A percentile compares a stretch with the other conserved stretches of the same genome.
Evolutionary conservation across 1,140 invertebrate genomes (phyloP).

Genomic region (Ooceraea biroi): DNA sequence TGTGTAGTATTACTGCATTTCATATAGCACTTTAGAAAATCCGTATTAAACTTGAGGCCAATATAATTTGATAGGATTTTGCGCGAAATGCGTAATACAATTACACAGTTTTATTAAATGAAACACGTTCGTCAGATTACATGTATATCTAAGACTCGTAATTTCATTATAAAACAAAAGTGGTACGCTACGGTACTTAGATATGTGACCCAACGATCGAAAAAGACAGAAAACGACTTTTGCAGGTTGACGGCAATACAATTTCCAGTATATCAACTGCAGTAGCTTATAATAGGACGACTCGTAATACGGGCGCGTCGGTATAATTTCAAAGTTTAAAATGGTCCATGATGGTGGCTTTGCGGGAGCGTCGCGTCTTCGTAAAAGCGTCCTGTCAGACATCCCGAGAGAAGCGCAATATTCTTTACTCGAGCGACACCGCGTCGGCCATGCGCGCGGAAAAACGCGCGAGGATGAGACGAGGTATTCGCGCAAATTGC

Average conservation of each 20-base stretch:
- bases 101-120: background rate
- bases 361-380: conserved; percentile 45
- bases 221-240: conserved; percentile 33
- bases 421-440: conserved; percentile 30
- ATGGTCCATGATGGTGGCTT: conserved; percentile 39
- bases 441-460: conserved; percentile 43
- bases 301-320: conserved; percentile 1
- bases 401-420: conserved; percentile 62
- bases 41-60: background rate
- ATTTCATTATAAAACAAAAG: conserved; percentile 12
- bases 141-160: background rate
- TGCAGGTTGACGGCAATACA: conserved; percentile 32
- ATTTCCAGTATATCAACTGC: conserved; percentile 51
- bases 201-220: conserved; percentile 9
- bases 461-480: conserved; percentile 49
- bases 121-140: background rate
- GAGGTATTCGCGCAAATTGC: conserved; percentile 60
- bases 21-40: background rate
- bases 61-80: background rate
- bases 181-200: background rate
- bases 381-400: conserved; percentile 32
- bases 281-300: conserved; percentile 38
- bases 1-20: background rate
- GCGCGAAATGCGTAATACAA: background rate
- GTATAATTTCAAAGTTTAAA: conserved; percentile 65